Base-by-base conservation (phyloP, 1,140 invertebrate genomes). In the Brachionus plicatilis region DNA sequence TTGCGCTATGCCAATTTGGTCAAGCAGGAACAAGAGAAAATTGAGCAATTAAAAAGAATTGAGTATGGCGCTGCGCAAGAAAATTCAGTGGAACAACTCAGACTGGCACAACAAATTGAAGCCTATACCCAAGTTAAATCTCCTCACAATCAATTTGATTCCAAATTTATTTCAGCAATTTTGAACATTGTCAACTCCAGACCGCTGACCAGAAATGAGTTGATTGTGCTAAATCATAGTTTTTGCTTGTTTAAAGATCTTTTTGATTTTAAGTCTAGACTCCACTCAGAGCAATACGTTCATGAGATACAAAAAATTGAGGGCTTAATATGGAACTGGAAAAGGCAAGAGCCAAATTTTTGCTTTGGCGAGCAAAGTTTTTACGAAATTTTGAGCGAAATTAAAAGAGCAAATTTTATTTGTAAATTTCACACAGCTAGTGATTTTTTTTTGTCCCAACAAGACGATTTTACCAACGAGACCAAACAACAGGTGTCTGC, bases 1-100 rank as follows among this genome's bases (percentile, higher is more conserved):
- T 86, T 90, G 12, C 88, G 70, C 53, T 76, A 75, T 37, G 6
- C 50, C 5, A 65, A 41, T 29, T 53, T 84, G 2, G 14, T 84
- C 14, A 72, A 84, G 14, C 17, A 76, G 2, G 9, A 75, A n/a
- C 43, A 50, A 7, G 37, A 76, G 60, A 3, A 65, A 60, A 78
- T 45, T n/a, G 56, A 53, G 29, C 11, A 76, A 66, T 14, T 76
- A 9, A 76, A 78, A 45, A 2, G 14, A 65, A n/a, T 56, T 1
- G 50, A 84, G 29, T 60, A 65, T 75, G 70, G 66, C 56, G 45
- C 12, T 76, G 7, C 11, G 5, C 45, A 76, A 27, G 72, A 76
- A 76, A 76, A 76, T 27, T 24, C 14, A 3, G 1, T 27, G 1
- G 72, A 76, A 33, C 72, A 76, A 27, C 3, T 27, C 12, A 27